Evolutionary conservation across 2,797 vertebrate species (phyloP), one percentile per base, ranked within the genome.

Genomic region (Bucorvus abyssinicus): DNA sequence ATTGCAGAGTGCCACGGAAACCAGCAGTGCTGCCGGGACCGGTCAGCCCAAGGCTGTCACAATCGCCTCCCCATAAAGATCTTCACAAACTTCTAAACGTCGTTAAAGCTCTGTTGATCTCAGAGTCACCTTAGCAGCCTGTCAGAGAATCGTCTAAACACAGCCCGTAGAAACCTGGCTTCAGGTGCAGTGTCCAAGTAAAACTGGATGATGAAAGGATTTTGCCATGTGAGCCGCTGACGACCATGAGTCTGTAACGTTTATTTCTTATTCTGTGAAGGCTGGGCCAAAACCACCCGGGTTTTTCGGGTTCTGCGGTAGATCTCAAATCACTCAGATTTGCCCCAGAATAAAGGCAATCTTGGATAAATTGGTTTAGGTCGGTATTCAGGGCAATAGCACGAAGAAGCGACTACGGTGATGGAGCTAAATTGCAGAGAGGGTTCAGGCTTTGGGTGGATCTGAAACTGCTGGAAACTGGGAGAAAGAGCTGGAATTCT

Each of bases 351-450:
- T 44, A 53, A 80, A 45, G 16, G 14, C 11, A 60, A n/a, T 40
- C 44, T 59, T n/a, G 7, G 13, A 20, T 53, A 40, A 67, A 78
- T 56, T 17, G 18, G 7, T 44, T 52, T 22, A 55, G n/a, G 32
- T 38, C 32, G 30, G 16, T 60, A 42, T 56, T 36, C n/a, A 52
- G 12, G 23, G 49, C 42, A 79, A 18, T 15, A 61, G 11, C 13
- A 20, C 1, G 2, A 53, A 67, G 29, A 68, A 44, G 40, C 0
- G 0, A 22, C 30, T 52, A 11, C 11, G 60, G 7, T 1, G 2
- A 14, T 16, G 14, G 57, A 77, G 24, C 10, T 79, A 34, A 55
- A 55, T 69, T 78, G 88, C 49, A 29, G 12, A 59, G 47, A 44
- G 18, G 17, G 12, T 76, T 69, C 44, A 47, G 30, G 14, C 30